A percentile compares a stretch with the other conserved stretches of the same genome.
These are phyloP conservation scores for Hyperoplus immaculatus DNA, from an alignment of 2,797 vertebrate species.

Conservation along the genomic window DNA sequence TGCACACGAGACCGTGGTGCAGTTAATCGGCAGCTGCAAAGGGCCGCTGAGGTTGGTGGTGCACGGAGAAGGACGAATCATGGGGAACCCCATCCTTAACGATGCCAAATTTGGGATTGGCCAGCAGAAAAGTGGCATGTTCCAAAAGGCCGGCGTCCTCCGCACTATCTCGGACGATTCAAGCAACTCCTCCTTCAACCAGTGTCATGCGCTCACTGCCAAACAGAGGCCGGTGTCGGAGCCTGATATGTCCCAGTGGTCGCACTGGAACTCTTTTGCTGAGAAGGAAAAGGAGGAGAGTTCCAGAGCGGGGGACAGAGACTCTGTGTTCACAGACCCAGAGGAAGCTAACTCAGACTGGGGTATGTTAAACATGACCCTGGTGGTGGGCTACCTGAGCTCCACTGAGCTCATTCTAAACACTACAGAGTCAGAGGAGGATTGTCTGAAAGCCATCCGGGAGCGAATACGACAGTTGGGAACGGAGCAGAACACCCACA, in stretches of 20 bases:
- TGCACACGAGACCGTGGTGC: constrained; percentile 93
- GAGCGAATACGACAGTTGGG: constrained; percentile 92
- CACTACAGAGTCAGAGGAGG: constrained; percentile 86
- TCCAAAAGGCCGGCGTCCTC: constrained; percentile 91
- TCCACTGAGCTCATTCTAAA: constrained; percentile 93
- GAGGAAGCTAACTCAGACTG: constrained; percentile 88
- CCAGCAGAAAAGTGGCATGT: constrained; percentile 82
- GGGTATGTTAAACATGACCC: constrained; percentile 90
- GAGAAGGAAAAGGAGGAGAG: constrained; percentile 78
- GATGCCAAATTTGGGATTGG: constrained; percentile 88
- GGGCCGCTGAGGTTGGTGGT: constrained; percentile 91
- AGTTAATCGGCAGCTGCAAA: constrained; percentile 92
- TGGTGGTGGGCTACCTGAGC: constrained; percentile 96
- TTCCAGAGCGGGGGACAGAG: constrained; percentile 70
- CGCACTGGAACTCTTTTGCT: constrained; percentile 71
- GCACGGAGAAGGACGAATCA: constrained; percentile 74
- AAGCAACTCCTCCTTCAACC: constrained; percentile 70
- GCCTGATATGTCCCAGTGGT: constrained; percentile 88
- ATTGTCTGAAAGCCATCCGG: constrained; percentile 91
- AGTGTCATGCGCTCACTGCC: constrained; percentile 40
- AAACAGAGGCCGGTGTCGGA: constrained; percentile 91
- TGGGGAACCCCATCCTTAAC: constrained; percentile 87
- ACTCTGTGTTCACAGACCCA: constrained; percentile 84
- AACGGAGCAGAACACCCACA: constrained; percentile 94
- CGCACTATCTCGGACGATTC: constrained; percentile 91